Conservation (phyloP, 2,797 vertebrate genomes). For the Sylvilagus floridanus region DNA sequence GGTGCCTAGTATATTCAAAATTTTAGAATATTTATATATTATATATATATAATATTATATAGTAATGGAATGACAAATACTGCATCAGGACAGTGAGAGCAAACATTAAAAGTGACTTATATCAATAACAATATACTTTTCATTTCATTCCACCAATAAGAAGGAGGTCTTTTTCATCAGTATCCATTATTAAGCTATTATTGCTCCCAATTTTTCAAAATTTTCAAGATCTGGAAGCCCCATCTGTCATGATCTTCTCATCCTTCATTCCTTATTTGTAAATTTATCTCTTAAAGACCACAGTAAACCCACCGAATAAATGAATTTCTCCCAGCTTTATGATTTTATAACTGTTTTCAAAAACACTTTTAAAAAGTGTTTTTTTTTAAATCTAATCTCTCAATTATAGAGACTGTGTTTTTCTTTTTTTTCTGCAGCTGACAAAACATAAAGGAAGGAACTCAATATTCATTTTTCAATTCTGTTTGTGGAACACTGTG, state of each 20-base stretch:
- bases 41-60: not conserved
- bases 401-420: not conserved
- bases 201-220: not conserved
- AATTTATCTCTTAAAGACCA: not conserved
- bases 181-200: not conserved
- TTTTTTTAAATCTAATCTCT: not conserved
- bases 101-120: not conserved
- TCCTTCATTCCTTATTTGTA: not conserved
- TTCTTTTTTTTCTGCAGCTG: not conserved
- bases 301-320: not conserved
- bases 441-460: not conserved
- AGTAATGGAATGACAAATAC: slow-evolving; percentile 6
- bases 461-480: not conserved
- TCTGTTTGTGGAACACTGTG: not conserved
- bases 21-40: not conserved
- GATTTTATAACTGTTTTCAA: not conserved
- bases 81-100: not conserved
- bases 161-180: not conserved
- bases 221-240: not conserved
- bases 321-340: not conserved
- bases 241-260: not conserved
- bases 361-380: not conserved
- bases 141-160: not conserved
- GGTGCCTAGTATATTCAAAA: not conserved
- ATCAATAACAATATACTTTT: not conserved